phyloP scores from a whole-genome alignment of 1,140 invertebrate genomes.

The Epicauta chinensis region DNA sequence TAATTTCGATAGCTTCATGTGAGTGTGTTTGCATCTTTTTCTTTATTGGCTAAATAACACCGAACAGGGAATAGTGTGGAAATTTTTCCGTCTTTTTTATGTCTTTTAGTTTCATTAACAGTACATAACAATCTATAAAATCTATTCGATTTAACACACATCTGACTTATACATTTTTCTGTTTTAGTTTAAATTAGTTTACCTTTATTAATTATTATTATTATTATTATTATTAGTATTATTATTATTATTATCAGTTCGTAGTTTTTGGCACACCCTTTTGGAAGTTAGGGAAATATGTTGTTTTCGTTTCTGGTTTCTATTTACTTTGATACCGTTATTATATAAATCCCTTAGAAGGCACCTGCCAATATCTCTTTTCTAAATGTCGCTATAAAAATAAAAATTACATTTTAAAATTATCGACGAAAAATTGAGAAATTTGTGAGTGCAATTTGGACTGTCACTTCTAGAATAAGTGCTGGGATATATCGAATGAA shows the following conservation, averaged over 20 bases:
- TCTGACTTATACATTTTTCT: conserved; percentile 29
- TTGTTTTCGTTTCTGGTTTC: too few species aligned
- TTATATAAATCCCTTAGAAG: conserved; percentile 26
- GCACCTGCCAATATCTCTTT: conserved; percentile 25
- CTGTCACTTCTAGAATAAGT: too few species aligned
- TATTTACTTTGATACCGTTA: conserved; percentile 2
- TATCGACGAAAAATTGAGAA: too few species aligned
- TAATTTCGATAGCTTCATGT: conserved; percentile 10
- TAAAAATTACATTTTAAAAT: neutral
- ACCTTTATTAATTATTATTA: too few species aligned
- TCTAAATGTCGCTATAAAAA: neutral
- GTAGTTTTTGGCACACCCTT: conserved; percentile 32
- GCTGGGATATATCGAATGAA: too few species aligned
- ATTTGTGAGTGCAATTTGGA: too few species aligned
- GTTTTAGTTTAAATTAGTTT: neutral
- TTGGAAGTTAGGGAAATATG: conserved; percentile 29
- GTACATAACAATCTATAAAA: conserved; percentile 42
- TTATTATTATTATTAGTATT: conserved; percentile 16
- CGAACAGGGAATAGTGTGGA: conserved; percentile 22
- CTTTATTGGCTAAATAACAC: conserved; percentile 4
- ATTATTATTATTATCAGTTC: conserved; percentile 18
- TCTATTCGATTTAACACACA: conserved; percentile 36
- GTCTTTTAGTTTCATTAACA: conserved; percentile 23
- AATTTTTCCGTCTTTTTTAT: conserved; percentile 18
- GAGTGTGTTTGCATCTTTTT: conserved; percentile 10